These are phyloP conservation scores for Zaprionus lineosus DNA, from an alignment of 2,888 invertebrate species.

Conservation along the genomic window DNA sequence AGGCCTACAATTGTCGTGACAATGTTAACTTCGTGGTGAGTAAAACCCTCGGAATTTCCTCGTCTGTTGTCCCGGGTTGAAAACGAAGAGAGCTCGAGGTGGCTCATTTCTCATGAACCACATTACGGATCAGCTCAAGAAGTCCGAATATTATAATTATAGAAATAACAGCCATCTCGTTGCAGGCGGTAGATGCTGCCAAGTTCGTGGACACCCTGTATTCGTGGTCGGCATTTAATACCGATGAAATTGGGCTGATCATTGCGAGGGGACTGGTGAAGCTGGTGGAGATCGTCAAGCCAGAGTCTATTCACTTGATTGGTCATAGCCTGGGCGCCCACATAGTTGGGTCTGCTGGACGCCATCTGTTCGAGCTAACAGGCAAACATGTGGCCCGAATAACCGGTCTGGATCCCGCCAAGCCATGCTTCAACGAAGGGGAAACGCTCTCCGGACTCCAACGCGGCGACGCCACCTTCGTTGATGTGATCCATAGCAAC, in stretches of 20 bases:
- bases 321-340: conserved; percentile 83
- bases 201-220: conserved; percentile 80
- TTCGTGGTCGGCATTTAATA: conserved; percentile 82
- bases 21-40: conserved; percentile 81
- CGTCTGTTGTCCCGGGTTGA: too few relatives aligned
- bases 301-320: conserved; percentile 80
- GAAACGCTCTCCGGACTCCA: conserved; percentile 76
- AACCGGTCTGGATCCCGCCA: conserved; percentile 82
- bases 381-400: conserved; percentile 73
- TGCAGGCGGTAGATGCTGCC: conserved; percentile 80
- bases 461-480: conserved; percentile 81
- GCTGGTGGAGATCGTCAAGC: conserved; percentile 68
- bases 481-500: conserved; percentile 82
- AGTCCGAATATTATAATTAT: neutral
- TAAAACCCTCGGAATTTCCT: too few relatives aligned
- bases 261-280: conserved; percentile 74
- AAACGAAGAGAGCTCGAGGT: too few relatives aligned
- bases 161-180: neutral
- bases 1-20: conserved; percentile 80
- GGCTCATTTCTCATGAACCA: too few relatives aligned
- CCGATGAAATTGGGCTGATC: conserved; percentile 78
- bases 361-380: conserved; percentile 68
- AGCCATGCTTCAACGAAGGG: conserved; percentile 82
- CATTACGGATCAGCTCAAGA: too few relatives aligned
- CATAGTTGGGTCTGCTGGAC: conserved; percentile 80